phyloP scores from a whole-genome alignment of 2,113 vertebrate species.

The Lates calcarifer region DNA sequence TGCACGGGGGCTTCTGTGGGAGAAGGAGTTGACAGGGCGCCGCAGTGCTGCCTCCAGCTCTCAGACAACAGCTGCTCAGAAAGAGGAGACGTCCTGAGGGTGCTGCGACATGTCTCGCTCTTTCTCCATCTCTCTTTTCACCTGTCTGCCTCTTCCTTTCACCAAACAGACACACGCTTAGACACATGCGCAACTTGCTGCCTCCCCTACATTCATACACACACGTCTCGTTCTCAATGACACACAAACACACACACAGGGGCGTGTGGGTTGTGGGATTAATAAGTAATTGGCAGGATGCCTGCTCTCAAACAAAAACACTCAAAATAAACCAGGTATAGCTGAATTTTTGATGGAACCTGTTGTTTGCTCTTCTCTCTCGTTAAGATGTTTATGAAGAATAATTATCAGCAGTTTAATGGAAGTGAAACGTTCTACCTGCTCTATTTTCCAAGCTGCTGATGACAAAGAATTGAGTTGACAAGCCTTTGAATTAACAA shows the following conservation, averaged over 20 bases:
- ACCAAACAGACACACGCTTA: conserved; percentile 44
- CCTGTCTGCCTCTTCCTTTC: conserved; percentile 70
- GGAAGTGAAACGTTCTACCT: conserved; percentile 38
- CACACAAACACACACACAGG: conserved; percentile 2
- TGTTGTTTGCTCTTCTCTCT: conserved; percentile 42
- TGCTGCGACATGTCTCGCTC: conserved; percentile 71
- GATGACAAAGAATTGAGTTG: conserved; percentile 33
- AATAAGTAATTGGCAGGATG: conserved; percentile 47
- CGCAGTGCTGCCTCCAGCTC: conserved; percentile 79
- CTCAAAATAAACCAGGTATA: conserved; percentile 42
- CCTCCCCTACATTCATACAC: conserved; percentile 7
- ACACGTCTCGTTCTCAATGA: conserved; percentile 7
- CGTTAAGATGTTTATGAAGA: conserved; percentile 23
- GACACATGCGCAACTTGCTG: conserved; percentile 44
- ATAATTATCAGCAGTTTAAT: conserved; percentile 49
- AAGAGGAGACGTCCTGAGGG: conserved; percentile 78
- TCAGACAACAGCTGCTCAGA: conserved; percentile 84
- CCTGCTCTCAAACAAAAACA: conserved; percentile 38
- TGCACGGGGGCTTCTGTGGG: conserved; percentile 72
- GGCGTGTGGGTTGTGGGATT: conserved; percentile 23
- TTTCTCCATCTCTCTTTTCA: conserved; percentile 67
- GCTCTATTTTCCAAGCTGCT: not conserved
- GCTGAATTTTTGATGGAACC: conserved; percentile 44
- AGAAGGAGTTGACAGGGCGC: conserved; percentile 78
- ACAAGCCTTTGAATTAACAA: conserved; percentile 41